Base-by-base conservation (phyloP, 2,888 invertebrate genomes). In the Yponomeuta cagnagella region DNA sequence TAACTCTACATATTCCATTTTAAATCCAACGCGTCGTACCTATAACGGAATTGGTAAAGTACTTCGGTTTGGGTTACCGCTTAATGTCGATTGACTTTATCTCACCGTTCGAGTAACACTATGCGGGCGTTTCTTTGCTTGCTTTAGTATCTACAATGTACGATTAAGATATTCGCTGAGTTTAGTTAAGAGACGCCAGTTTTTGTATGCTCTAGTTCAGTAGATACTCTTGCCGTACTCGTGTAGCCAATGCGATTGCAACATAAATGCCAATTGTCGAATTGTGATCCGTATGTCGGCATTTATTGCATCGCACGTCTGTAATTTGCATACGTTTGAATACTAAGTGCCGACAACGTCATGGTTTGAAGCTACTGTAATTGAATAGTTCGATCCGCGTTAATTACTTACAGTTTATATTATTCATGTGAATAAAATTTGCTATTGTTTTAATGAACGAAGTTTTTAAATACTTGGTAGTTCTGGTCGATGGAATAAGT, bases 271-370 rank as follows among this genome's bases (percentile, higher is more conserved):
- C 89, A 90, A 90, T 90, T 88, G 89, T 88, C 89, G 89, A 90
- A 90, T 90, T 88, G 90, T 90, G 91, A 91, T 90, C 90, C 85
- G 87, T 85, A 84, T 88, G 86, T 88, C 88, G 85, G 88, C 90
- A 90, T 91, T 92, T 91, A 92, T 91, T 91, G 90, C 90, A 89
- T 87, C 87, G 89, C 90, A 88, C 90, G 90, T 87, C 87, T 87
- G 87, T 85, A 88, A 92, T 92, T 91, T 91, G 90, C 91, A 92
- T 91, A 88, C 87, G 91, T 92, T 91, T 92, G 91, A 90, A 92
- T 91, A 90, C 87, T 89, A 90, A 91, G 88, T 89, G 84, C 82
- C 80, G 76, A 75, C 78, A 79, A 82, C 86, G 89, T 87, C 88
- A 90, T 79, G 84, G 89, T 86, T 87, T 86, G 82, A 83, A 86